phyloP scores from a whole-genome alignment of 2,888 invertebrate genomes.

The Polia nebulosa region DNA sequence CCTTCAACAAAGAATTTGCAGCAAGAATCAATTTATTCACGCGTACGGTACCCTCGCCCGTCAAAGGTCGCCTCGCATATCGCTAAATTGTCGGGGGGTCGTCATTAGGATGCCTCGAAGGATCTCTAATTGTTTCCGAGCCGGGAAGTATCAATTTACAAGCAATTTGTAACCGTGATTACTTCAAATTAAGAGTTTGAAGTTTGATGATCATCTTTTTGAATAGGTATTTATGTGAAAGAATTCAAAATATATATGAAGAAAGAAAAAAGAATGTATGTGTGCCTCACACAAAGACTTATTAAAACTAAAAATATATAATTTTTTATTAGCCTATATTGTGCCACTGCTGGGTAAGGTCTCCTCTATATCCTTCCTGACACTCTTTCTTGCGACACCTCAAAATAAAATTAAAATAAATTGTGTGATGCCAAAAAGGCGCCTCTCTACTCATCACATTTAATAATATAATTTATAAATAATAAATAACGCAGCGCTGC shows the following conservation, averaged over 20 bases:
- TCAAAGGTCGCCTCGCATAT: conserved; percentile 66
- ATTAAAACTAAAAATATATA: no score
- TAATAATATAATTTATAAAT: no score
- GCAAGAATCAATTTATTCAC: conserved; percentile 60
- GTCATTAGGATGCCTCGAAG: conserved; percentile 75
- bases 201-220: conserved; percentile 29
- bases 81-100: conserved; percentile 62
- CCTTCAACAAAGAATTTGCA: conserved; percentile 46
- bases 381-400: no score
- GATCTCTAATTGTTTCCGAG: conserved; percentile 83
- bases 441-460: no score
- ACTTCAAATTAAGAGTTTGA: conserved; percentile 54
- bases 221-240: neutral
- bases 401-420: no score
- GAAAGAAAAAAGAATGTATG: no score
- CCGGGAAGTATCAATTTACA: conserved; percentile 84
- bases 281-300: no score
- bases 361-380: no score
- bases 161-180: conserved; percentile 76
- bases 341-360: no score
- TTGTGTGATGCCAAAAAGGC: no score
- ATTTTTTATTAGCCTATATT: no score
- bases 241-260: neutral
- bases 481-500: no score
- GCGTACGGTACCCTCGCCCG: conserved; percentile 33